Evolutionary conservation across 2,888 invertebrate species (phyloP), one percentile per base, ranked within the genome.

Genomic region (Caradrina kadenii): DNA sequence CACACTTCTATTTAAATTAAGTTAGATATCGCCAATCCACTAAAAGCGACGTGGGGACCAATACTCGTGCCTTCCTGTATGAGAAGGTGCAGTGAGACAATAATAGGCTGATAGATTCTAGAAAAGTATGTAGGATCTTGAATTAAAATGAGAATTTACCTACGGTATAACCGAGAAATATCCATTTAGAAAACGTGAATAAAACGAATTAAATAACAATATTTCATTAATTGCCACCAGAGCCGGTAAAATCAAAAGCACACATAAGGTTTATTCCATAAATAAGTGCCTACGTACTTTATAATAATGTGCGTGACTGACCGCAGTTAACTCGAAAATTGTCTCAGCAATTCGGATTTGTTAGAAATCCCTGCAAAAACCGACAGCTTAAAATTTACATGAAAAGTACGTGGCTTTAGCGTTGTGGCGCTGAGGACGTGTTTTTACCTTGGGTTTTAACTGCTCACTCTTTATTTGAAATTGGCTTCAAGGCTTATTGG

Each of bases 361-460:
- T 84, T 75, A 79, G 80, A 88, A 89, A 90, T 89, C 87, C 89
- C 87, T 76, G 87, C 84, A 90, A 91, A 91, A 90, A 87, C 85
- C 84, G 87, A 87, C 87, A 88, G 89, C 91, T 91, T 91, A 88
- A 91, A 91, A 91, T 92, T 90, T 89, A 91, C 91, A 92, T 91
- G 87, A 91, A 89, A 91, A 91, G 89, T 90, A 90, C 88, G 88
- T 88, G 90, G 90, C 87, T 91, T 88, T 88, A 90, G 83, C 85
- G 84, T 69, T 82, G 76, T 84, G 84, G 81, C 80, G 79, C 66
- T 74, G 85, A 80, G 84, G 84, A 88, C 86, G 89, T 89, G 88
- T 90, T 91, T 91, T 89, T 90, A 90, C 90, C 90, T 91, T 87
- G 80, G 86, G 89, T 81, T 88, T 89, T 89, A 89, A 91, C 89